Conservation (phyloP, 1,140 invertebrate species). For the Caligus rogercresseyi region DNA sequence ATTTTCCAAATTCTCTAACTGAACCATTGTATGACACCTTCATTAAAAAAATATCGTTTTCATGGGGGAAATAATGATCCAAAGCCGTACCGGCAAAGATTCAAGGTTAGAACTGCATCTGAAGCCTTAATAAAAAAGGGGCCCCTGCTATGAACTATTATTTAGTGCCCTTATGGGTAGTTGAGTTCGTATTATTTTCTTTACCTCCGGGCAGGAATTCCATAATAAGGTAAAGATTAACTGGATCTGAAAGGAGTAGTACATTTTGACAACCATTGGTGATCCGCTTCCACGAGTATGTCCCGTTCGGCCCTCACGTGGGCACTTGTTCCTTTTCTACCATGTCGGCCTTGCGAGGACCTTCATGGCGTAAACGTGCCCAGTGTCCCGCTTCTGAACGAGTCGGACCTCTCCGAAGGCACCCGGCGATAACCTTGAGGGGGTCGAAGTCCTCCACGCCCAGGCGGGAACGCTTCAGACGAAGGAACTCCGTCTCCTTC, state of each 20-base stretch:
- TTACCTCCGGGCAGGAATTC: conserved; percentile 92
- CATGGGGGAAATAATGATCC: too few species aligned
- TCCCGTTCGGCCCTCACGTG: conserved; percentile 96
- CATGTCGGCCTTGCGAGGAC: conserved; percentile 98
- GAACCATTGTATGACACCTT: too few species aligned
- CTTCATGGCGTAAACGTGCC: conserved; percentile 99
- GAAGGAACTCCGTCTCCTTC: conserved; percentile 94
- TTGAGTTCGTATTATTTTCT: too few species aligned
- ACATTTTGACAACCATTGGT: conserved; percentile 99
- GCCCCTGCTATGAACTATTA: too few species aligned
- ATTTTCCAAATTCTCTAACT: too few species aligned
- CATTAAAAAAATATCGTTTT: too few species aligned
- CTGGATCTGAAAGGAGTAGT: conserved; percentile 96
- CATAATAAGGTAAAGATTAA: conserved; percentile 99
- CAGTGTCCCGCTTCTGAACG: conserved; percentile 98
- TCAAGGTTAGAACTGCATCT: too few species aligned
- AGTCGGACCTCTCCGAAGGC: conserved; percentile 95
- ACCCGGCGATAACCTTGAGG: conserved; percentile 83
- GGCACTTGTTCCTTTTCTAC: conserved; percentile 94
- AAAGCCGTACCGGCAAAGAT: too few species aligned
- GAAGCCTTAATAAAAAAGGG: too few species aligned
- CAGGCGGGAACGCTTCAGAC: conserved; percentile 81
- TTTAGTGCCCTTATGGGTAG: too few species aligned
- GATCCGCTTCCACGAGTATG: conserved; percentile 94
- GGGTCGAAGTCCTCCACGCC: conserved; percentile 98